Percentiles rank a stretch among this genome's conserved stretches.
Evolutionary conservation across 2,113 vertebrate genomes (phyloP).

Genomic region (Ciconia boyciana): DNA sequence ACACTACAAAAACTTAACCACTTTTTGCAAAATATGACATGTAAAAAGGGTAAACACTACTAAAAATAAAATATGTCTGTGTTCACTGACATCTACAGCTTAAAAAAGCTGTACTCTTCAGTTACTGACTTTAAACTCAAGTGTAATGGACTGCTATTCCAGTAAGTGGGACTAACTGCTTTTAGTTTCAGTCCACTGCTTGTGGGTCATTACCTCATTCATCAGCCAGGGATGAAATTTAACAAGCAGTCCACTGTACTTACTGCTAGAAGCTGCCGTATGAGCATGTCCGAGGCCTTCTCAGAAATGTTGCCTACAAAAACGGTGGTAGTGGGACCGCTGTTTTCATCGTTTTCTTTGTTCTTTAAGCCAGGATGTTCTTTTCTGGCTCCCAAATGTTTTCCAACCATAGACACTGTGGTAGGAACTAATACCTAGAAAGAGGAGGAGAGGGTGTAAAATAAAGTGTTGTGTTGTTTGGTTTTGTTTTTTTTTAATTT

Average conservation of each 20-base stretch:
- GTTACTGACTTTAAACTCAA: neutral
- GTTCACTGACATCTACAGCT: neutral
- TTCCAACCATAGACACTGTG: conserved; percentile 89
- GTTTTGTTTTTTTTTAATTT: neutral
- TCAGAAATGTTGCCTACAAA: conserved; percentile 99
- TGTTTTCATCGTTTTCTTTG: conserved; percentile 88
- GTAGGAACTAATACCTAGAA: conserved; percentile 88
- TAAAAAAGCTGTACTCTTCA: neutral
- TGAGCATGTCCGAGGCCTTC: conserved; percentile 98
- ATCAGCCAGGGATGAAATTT: neutral
- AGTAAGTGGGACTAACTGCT: neutral
- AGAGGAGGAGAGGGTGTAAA: neutral
- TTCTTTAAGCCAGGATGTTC: conserved; percentile 78
- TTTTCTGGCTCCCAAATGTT: conserved; percentile 86
- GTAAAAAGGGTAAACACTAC: neutral
- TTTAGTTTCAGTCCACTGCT: neutral
- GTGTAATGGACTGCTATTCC: neutral
- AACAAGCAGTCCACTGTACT: conserved; percentile 52
- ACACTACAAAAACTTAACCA: neutral
- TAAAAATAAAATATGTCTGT: neutral
- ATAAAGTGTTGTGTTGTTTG: neutral
- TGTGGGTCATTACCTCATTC: neutral
- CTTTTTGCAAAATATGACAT: neutral
- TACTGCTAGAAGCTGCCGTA: conserved; percentile 95
- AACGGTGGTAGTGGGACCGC: conserved; percentile 94